These are phyloP conservation scores for Hipposideros larvatus DNA, from an alignment of 2,797 vertebrate genomes.

Conservation along the genomic window DNA sequence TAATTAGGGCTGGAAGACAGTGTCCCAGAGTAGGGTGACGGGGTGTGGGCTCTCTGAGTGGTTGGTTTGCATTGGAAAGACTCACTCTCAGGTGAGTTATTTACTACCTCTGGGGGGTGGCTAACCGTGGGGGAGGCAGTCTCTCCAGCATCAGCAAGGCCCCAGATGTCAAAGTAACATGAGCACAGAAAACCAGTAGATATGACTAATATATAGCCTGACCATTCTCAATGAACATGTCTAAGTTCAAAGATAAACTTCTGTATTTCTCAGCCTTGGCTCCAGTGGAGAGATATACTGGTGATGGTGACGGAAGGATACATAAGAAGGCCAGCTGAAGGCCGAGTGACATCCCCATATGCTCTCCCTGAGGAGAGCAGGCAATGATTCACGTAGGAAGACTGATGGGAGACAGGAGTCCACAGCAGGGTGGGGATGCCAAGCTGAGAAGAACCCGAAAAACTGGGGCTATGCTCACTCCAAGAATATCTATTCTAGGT, in stretches of 20 bases:
- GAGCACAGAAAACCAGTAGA: neutral
- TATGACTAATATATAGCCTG: neutral
- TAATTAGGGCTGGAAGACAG: too few species aligned
- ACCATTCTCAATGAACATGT: neutral
- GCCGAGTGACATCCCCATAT: too few species aligned
- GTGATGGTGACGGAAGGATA: neutral
- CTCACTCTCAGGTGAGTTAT: neutral
- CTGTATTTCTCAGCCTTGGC: neutral
- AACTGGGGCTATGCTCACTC: neutral
- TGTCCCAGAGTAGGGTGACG: neutral
- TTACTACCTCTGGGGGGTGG: neutral
- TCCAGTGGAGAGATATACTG: neutral
- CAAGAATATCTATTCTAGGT: neutral
- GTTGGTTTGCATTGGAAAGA: neutral
- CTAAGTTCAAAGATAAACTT: too few species aligned
- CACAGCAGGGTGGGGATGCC: neutral
- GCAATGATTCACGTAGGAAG: too few species aligned
- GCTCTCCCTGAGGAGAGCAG: too few species aligned
- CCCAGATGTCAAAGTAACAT: too few species aligned
- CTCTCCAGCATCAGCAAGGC: too few species aligned
- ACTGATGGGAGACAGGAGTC: neutral
- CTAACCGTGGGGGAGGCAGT: too few species aligned
- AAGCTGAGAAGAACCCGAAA: neutral
- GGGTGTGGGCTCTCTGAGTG: neutral
- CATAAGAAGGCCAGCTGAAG: neutral